A percentile compares a stretch with the other conserved stretches of the same genome.
These are phyloP conservation scores for Serinus canaria DNA, from an alignment of 2,113 vertebrate genomes.

Conservation along the genomic window DNA sequence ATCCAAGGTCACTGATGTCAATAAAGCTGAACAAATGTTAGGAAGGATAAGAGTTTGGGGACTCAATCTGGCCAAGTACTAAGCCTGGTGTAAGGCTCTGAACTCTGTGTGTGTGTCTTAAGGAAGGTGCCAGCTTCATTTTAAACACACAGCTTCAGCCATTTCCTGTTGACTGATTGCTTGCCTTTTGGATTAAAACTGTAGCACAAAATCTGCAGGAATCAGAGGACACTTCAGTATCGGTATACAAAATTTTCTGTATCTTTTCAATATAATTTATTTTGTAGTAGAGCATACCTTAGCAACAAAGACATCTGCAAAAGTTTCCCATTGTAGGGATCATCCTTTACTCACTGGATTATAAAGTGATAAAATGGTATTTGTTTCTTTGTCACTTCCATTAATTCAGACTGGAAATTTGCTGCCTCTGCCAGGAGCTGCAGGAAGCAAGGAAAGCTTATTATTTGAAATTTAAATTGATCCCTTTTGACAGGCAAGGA, in stretches of 20 bases:
- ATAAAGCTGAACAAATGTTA: conserved; percentile 6
- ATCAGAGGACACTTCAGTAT: not conserved
- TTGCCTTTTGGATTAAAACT: not conserved
- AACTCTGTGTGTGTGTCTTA: not conserved
- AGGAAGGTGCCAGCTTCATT: not conserved
- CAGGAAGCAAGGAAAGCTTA: not conserved
- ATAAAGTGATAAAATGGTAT: not conserved
- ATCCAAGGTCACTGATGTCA: not conserved
- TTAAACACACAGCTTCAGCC: not conserved
- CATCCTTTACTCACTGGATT: not conserved
- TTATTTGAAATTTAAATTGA: not conserved
- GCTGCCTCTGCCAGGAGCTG: not conserved
- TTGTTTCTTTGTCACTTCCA: not conserved
- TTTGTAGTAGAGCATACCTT: not conserved
- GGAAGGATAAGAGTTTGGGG: not conserved
- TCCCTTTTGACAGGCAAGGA: not conserved
- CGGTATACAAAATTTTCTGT: not conserved
- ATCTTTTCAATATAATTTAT: not conserved
- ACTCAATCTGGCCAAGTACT: not conserved
- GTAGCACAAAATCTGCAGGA: not conserved
- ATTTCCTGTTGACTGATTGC: not conserved
- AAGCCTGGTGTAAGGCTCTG: not conserved
- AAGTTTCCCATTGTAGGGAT: not conserved
- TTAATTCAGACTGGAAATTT: not conserved
- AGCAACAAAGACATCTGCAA: not conserved